phyloP scores from a whole-genome alignment of 2,888 invertebrate genomes.

The Epicampocera succincta region DNA sequence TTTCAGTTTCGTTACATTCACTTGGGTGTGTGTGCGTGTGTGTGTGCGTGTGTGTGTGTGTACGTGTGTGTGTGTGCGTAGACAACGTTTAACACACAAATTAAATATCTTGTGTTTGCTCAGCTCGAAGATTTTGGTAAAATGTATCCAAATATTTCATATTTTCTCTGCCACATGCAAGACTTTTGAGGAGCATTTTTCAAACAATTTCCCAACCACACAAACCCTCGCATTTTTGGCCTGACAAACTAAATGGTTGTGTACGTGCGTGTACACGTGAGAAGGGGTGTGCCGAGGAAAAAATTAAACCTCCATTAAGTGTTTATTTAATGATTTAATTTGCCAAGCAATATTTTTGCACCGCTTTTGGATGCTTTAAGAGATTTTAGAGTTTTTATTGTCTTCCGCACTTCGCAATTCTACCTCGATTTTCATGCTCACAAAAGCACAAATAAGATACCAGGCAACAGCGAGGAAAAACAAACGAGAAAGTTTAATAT shows the following conservation, averaged over 20 bases:
- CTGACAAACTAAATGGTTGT: neutral
- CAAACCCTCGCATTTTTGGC: neutral
- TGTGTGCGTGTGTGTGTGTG: no score
- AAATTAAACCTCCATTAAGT: no score
- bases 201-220: neutral
- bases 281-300: no score
- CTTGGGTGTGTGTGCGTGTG: no score
- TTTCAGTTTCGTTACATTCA: neutral
- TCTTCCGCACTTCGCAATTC: neutral
- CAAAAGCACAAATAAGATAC: conserved; percentile 4
- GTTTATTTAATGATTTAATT: conserved; percentile 59
- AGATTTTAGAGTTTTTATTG: no score
- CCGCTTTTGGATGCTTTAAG: neutral
- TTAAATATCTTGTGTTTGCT: neutral
- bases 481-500: conserved; percentile 21
- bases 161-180: neutral
- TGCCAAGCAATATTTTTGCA: conserved; percentile 23
- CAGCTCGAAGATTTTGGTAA: conserved; percentile 6
- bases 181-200: neutral
- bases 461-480: conserved; percentile 1
- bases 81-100: neutral
- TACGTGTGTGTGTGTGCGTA: conserved; percentile 7
- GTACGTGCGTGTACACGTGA: neutral
- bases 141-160: conserved; percentile 20
- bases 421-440: neutral